These are phyloP conservation scores for Sphyrna mokarran DNA, from an alignment of 2,113 vertebrate genomes.

Conservation along the genomic window DNA sequence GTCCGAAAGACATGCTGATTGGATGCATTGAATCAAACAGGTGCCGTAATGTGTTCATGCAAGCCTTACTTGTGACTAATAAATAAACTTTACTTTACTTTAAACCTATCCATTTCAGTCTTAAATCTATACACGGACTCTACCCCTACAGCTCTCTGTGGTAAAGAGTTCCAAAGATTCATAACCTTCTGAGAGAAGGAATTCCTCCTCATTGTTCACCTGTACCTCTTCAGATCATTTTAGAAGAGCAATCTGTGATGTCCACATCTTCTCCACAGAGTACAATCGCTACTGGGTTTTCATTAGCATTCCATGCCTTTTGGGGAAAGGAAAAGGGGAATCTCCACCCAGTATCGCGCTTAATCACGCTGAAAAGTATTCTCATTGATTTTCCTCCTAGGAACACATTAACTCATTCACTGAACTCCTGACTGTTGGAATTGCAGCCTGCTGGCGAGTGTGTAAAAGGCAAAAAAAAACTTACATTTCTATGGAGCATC, in stretches of 20 bases:
- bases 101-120: no score
- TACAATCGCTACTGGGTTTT: not conserved
- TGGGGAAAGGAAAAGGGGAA: not conserved
- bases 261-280: not conserved
- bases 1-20: no score
- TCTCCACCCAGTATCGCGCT: not conserved
- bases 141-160: no score
- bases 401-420: not conserved
- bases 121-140: no score
- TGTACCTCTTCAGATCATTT: not conserved
- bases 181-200: no score
- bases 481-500: not conserved
- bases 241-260: not conserved
- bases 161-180: no score
- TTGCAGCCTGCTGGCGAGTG: no score
- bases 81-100: no score
- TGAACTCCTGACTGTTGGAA: not conserved
- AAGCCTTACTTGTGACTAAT: no score
- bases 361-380: not conserved
- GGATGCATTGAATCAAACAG: no score
- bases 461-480: not conserved
- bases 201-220: not conserved
- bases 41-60: no score
- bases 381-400: not conserved
- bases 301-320: not conserved